These are phyloP conservation scores for Nomia melanderi DNA, from an alignment of 1,140 invertebrate genomes.

Conservation along the genomic window DNA sequence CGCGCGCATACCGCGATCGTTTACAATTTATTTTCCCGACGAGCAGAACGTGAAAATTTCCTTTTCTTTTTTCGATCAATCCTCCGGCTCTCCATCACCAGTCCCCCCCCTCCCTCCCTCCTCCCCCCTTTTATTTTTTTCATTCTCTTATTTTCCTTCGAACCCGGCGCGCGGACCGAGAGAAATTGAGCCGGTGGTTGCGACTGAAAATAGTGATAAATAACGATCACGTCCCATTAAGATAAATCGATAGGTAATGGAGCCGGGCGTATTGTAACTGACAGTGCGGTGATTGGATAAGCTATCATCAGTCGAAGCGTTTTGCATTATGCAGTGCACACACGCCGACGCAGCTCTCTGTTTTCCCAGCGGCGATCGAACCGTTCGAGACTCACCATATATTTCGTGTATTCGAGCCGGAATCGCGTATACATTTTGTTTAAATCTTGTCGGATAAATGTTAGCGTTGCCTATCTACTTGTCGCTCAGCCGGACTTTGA, in stretches of 20 bases:
- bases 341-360: conserved; percentile 33
- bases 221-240: conserved; percentile 79
- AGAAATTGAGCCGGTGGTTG: conserved; percentile 71
- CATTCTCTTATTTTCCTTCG: conserved; percentile 29
- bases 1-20: conserved; percentile 23
- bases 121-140: background rate
- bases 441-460: too few relatives aligned
- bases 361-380: conserved; percentile 12
- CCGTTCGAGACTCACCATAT: conserved; percentile 31
- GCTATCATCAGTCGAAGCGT: conserved; percentile 72
- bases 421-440: too few relatives aligned
- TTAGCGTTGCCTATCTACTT: too few relatives aligned
- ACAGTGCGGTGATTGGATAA: conserved; percentile 79
- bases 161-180: conserved; percentile 50
- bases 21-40: conserved; percentile 34
- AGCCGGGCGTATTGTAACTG: conserved; percentile 78
- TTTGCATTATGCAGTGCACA: conserved; percentile 74
- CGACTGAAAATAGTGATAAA: conserved; percentile 79
- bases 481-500: too few relatives aligned
- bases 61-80: conserved; percentile 17
- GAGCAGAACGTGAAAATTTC: conserved; percentile 32
- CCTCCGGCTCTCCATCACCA: conserved; percentile 1
- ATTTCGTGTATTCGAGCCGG: too few relatives aligned
- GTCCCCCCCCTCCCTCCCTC: too few relatives aligned
- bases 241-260: conserved; percentile 78